Conservation (phyloP, 2,888 invertebrate species). For the Drosophila demipolita region DNA sequence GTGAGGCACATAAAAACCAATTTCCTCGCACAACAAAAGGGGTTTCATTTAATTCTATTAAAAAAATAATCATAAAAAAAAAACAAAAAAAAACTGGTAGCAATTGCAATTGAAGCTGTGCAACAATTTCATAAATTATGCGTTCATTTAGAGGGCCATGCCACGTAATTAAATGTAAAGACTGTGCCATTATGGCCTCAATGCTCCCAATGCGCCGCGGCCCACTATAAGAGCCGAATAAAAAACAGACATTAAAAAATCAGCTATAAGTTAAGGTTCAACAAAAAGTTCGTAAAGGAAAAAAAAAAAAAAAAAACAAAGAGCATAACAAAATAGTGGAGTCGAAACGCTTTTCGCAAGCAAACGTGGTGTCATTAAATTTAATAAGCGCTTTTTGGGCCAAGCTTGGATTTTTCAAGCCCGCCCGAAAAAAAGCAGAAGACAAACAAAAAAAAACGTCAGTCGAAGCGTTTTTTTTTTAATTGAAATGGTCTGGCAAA, state of each 20-base stretch:
- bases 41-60: constrained; percentile 4
- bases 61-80: constrained; percentile 1
- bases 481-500: constrained; percentile 70
- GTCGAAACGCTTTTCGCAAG: constrained; percentile 73
- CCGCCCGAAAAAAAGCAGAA: constrained; percentile 50
- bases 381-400: constrained; percentile 81
- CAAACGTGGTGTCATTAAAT: constrained; percentile 82
- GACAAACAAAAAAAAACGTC: constrained; percentile 28
- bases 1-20: neutral
- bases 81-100: constrained; percentile 34
- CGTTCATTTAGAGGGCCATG: constrained; percentile 38
- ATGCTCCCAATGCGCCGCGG: constrained; percentile 61
- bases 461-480: constrained; percentile 48
- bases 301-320: constrained; percentile 17
- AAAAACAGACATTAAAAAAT: constrained; percentile 28
- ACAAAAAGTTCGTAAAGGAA: constrained; percentile 21
- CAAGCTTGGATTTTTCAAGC: constrained; percentile 73
- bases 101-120: constrained; percentile 51
- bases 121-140: constrained; percentile 49
- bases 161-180: constrained; percentile 75
- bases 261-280: constrained; percentile 50
- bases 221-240: constrained; percentile 51
- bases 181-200: constrained; percentile 64
- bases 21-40: neutral
- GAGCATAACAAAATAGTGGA: constrained; percentile 28